phyloP scores from a whole-genome alignment of 1,140 invertebrate species.

The Calliphora vicina region DNA sequence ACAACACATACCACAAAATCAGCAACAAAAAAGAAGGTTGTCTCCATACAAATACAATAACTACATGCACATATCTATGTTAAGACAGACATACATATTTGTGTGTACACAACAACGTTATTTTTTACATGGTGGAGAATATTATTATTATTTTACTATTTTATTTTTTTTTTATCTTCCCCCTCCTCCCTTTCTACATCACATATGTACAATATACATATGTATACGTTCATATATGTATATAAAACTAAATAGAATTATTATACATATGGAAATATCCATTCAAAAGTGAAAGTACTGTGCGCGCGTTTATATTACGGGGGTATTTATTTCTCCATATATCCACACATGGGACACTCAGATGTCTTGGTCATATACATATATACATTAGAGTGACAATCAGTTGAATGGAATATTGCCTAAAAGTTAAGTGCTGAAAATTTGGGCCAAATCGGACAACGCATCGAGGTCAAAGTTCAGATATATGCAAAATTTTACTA shows the following conservation, averaged over 20 bases:
- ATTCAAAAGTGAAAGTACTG: conserved; percentile 24
- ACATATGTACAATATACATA: too few species aligned
- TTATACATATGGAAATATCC: conserved; percentile 13
- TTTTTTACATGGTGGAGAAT: background rate
- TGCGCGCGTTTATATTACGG: conserved; percentile 6
- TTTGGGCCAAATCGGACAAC: too few species aligned
- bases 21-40: background rate
- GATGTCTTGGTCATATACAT: too few species aligned
- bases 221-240: background rate
- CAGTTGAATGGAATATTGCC: too few species aligned
- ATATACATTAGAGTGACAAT: too few species aligned
- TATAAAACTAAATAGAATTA: too few species aligned
- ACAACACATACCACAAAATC: background rate
- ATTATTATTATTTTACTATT: conserved; percentile 11
- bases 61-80: background rate
- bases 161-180: background rate
- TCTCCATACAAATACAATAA: background rate
- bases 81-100: background rate
- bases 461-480: too few species aligned
- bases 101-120: background rate
- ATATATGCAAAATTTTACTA: too few species aligned
- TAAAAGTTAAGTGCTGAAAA: too few species aligned
- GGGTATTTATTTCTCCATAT: conserved; percentile 6
- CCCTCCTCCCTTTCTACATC: background rate
- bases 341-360: background rate